Evolutionary conservation across 1,140 invertebrate genomes (phyloP), one percentile per base, ranked within the genome.

Genomic region (Panagrolaimus sp.): DNA sequence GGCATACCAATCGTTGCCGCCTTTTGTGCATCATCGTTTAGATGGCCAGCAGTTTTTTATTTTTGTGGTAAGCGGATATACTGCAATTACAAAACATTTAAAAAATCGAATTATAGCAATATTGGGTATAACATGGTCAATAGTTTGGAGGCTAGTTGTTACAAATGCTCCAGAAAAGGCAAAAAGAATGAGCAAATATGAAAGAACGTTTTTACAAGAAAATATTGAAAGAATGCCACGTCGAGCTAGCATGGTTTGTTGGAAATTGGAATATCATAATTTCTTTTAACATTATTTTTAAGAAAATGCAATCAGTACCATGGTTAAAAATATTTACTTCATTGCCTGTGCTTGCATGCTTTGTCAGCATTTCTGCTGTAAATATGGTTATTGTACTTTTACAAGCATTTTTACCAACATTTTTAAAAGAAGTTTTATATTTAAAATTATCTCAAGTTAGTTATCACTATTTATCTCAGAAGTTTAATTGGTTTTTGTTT

Each of bases 41-140:
- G 62, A 63, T 63, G 62, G 62, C 62, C 62, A 13, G 62, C 27
- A 9, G 62, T 63, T 13, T 63, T 63, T 43, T 63, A 63, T 43
- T 63, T 31, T 38, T 38, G 31, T 38, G 31, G 31, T 38, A 38
- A 38, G 31, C 7, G 7, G 7, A 4, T 38, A 4, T 38, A 38
- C n/a, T 38, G 31, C 7, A 7, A 38, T 7, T 38, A 7, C 2
- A 38, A 38, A 38, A 38, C 2, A 4, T 2, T 38, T 38, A 38
- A 38, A 38, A 38, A 38, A 38, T 4, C 2, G 7, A 38, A 38
- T 38, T 63, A 16, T 16, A 8, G 62, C 62, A 9, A 16, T 63
- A 9, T 13, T 31, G 13, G 27, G 27, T 9, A 5, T 63, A 25
- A 27, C 27, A 11, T 57, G 51, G 51, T 57, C 51, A 57, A 27